phyloP scores from a whole-genome alignment of 1,140 invertebrate genomes.

The Neuroterus valhalla region DNA sequence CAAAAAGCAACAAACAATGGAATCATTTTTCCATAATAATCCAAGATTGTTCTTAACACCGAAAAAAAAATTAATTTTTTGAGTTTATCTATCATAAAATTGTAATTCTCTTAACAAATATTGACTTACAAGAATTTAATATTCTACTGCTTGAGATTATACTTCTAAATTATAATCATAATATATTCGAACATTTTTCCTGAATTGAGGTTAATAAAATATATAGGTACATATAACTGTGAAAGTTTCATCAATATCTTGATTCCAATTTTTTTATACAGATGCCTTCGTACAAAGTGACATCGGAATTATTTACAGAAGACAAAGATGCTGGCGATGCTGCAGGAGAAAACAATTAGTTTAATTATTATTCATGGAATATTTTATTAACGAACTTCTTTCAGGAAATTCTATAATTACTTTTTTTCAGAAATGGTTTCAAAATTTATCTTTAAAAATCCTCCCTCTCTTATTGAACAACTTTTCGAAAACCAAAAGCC shows the following conservation, averaged over 20 bases:
- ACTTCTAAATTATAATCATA: too few relatives aligned
- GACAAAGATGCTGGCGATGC: conserved; percentile 63
- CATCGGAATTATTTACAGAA: conserved; percentile 79
- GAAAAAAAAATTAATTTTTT: not conserved
- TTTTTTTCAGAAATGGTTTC: conserved; percentile 75
- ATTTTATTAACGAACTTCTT: not conserved
- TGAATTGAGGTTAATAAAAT: too few relatives aligned
- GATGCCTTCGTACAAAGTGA: conserved; percentile 70
- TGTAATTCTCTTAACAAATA: not conserved
- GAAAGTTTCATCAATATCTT: not conserved
- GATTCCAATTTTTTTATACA: conserved; percentile 31
- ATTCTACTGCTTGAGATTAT: too few relatives aligned
- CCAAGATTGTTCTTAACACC: not conserved
- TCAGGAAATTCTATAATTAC: conserved; percentile 18
- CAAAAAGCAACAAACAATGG: too few relatives aligned
- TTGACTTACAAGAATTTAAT: too few relatives aligned
- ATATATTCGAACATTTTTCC: too few relatives aligned
- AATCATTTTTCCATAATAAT: too few relatives aligned
- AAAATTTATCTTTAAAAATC: conserved; percentile 77
- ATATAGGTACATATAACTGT: too few relatives aligned
- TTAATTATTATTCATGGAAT: conserved; percentile 31
- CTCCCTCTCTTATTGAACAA: conserved; percentile 60
- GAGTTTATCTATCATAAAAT: not conserved
- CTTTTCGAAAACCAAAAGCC: conserved; percentile 35
- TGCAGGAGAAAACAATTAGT: conserved; percentile 63